Conservation (phyloP, 2,113 vertebrate genomes). For the Cariama cristata region DNA sequence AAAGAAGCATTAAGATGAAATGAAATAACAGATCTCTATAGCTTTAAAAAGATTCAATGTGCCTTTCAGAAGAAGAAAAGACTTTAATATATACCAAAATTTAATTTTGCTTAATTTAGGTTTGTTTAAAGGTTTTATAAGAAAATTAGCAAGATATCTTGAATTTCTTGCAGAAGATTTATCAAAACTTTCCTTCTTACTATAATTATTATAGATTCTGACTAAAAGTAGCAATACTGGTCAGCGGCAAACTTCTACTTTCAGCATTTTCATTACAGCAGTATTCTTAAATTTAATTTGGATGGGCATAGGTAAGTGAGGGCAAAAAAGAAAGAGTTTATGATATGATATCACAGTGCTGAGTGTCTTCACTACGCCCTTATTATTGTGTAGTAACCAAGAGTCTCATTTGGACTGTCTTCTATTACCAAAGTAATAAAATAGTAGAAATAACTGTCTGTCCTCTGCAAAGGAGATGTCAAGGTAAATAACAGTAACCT, state of each 20-base stretch:
- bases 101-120: background rate
- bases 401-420: background rate
- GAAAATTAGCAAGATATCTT: background rate
- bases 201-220: background rate
- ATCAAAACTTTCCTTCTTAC: background rate
- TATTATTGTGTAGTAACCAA: background rate
- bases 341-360: background rate
- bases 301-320: background rate
- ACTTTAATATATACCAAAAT: background rate
- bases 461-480: background rate
- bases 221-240: background rate
- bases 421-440: background rate
- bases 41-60: background rate
- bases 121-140: background rate
- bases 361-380: background rate
- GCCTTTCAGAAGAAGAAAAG: background rate
- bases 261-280: background rate
- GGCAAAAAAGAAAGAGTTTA: background rate
- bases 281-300: background rate
- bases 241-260: background rate
- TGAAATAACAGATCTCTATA: background rate
- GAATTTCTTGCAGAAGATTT: background rate
- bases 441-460: background rate
- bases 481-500: background rate
- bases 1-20: background rate